phyloP scores from a whole-genome alignment of 2,888 invertebrate genomes.

The Meiosimyza decipiens region DNA sequence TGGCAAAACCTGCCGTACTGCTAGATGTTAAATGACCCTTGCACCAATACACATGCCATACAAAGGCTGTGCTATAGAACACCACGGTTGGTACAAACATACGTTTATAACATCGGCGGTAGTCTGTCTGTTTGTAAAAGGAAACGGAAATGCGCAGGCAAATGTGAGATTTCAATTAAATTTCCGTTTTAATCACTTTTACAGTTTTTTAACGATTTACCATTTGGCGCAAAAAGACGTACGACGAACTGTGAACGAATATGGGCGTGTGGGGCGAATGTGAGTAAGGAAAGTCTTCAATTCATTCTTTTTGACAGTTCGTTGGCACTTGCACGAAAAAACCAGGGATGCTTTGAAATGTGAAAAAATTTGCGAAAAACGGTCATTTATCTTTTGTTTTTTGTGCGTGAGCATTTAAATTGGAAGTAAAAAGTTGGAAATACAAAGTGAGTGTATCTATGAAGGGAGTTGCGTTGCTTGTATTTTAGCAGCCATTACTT shows the following conservation, averaged over 20 bases:
- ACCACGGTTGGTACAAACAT: neutral
- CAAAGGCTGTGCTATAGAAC: neutral
- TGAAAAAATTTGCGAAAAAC: constrained; percentile 38
- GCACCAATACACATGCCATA: constrained; percentile 2
- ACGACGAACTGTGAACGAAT: neutral
- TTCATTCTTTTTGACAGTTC: too few species aligned
- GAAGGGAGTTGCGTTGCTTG: too few species aligned
- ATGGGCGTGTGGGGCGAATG: too few species aligned
- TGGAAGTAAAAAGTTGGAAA: neutral
- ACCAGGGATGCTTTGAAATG: constrained; percentile 1
- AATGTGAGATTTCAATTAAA: constrained; percentile 61
- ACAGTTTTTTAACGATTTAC: constrained; percentile 35
- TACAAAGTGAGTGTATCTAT: too few species aligned
- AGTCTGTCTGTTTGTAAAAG: constrained; percentile 1
- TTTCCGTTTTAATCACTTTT: constrained; percentile 60
- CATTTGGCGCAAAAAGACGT: constrained; percentile 22
- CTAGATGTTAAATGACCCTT: constrained; percentile 9
- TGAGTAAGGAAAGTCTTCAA: too few species aligned
- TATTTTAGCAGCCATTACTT: too few species aligned
- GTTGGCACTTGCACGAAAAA: neutral
- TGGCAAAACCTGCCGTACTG: neutral
- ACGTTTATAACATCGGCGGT: neutral
- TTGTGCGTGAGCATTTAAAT: constrained; percentile 37
- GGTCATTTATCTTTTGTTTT: constrained; percentile 39
- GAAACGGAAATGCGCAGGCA: constrained; percentile 56